Percentiles rank a stretch among this genome's conserved stretches.
Evolutionary conservation across 2,888 invertebrate genomes (phyloP).

Genomic region (Lithophane socia): DNA sequence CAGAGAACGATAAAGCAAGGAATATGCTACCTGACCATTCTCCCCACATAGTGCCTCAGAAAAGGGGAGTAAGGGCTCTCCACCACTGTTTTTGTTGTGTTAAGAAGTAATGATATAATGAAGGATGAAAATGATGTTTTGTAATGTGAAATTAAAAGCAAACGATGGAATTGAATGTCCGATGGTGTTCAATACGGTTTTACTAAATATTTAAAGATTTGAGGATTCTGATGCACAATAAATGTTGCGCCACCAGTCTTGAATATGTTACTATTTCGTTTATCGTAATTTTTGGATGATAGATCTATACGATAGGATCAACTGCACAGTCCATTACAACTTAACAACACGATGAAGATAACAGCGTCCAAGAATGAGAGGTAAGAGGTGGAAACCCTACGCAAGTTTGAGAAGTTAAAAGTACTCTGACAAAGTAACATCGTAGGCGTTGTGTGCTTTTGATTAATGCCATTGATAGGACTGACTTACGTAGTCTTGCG

Average conservation of each 20-base stretch:
- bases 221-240: background rate
- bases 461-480: slow-evolving; percentile 58
- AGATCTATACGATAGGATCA: slow-evolving; percentile 19
- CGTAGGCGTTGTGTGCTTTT: slow-evolving; percentile 56
- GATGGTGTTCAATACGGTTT: background rate
- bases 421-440: slow-evolving; percentile 42
- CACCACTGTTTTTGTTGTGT: too few relatives aligned
- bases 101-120: background rate
- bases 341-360: slow-evolving; percentile 51
- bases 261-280: slow-evolving; percentile 1
- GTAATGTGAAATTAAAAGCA: background rate
- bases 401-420: slow-evolving; percentile 45
- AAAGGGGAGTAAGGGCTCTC: too few relatives aligned
- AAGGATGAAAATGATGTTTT: slow-evolving; percentile 1
- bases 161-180: background rate
- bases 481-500: slow-evolving; percentile 38
- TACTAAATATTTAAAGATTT: background rate
- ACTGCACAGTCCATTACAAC: slow-evolving; percentile 23
- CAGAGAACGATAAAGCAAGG: too few relatives aligned
- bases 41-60: too few relatives aligned
- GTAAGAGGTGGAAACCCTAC: slow-evolving; percentile 46
- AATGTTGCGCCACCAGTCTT: slow-evolving; percentile 22
- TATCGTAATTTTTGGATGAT: slow-evolving; percentile 5
- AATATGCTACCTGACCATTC: too few relatives aligned
- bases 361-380: slow-evolving; percentile 34